These are phyloP conservation scores for Drosophila maculinotata DNA, from an alignment of 2,888 invertebrate species.

Conservation along the genomic window DNA sequence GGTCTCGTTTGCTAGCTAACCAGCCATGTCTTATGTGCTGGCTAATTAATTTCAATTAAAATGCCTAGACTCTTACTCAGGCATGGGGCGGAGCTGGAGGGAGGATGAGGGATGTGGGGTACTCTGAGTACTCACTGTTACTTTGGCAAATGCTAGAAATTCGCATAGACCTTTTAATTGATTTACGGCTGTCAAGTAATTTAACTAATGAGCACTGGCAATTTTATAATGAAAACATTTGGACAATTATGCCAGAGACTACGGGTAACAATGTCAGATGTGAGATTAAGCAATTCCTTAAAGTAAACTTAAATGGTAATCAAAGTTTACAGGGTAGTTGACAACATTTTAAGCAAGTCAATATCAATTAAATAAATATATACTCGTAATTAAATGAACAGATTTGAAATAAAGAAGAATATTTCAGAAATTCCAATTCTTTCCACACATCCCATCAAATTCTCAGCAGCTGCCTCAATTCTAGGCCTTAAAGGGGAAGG, in stretches of 20 bases:
- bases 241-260: slow-evolving; percentile 9
- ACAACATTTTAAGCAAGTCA: not conserved
- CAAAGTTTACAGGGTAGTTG: not conserved
- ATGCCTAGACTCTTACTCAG: slow-evolving; percentile 71
- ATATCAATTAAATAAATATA: no score
- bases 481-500: slow-evolving; percentile 2
- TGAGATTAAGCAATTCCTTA: not conserved
- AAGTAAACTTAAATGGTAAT: not conserved
- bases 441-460: slow-evolving; percentile 38
- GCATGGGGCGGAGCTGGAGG: not conserved
- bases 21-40: slow-evolving; percentile 66
- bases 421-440: no score
- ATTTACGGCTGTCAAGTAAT: slow-evolving; percentile 66
- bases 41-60: slow-evolving; percentile 79
- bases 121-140: slow-evolving; percentile 5
- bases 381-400: not conserved
- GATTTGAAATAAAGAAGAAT: no score
- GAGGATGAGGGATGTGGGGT: no score
- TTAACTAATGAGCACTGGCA: slow-evolving; percentile 39
- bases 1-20: slow-evolving; percentile 56
- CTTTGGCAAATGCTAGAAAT: slow-evolving; percentile 42
- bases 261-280: not conserved
- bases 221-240: slow-evolving; percentile 44
- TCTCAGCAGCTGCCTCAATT: slow-evolving; percentile 29
- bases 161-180: slow-evolving; percentile 70